Evolutionary conservation across 1,140 invertebrate species (phyloP), one percentile per base, ranked within the genome.

Genomic region (Yoshiicerus persimilis): DNA sequence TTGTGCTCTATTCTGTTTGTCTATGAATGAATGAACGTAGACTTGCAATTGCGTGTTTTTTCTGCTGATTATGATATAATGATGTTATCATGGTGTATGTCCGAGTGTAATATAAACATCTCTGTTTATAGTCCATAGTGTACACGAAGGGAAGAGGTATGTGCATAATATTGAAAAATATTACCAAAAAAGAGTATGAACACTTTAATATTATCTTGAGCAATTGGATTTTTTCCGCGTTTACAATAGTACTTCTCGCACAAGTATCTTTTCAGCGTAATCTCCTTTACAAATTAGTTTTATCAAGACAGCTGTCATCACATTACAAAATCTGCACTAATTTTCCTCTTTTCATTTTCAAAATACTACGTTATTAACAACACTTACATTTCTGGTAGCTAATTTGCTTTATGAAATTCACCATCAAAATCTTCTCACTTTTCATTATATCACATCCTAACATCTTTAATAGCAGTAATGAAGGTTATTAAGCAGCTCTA

Each of bases 311-410:
- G 66, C 66, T 70, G 66, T 70, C 66, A 80, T 80, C 75, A 80
- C 75, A 80, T 80, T 80, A 80, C 75, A 80, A 80, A 80, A 80
- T 80, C 30, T 38, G 75, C 36, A 80, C 75, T 23, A 80, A 80
- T 80, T 80, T 38, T 20, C 75, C 16, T 64, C 27, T 70, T 70
- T 70, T 70, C 64, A 30, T 30, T 70, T 25, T 70, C 10, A 70
- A 27, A 30, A n/a, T n/a, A n/a, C n/a, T 56, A n/a, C 41, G 47
- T 56, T 56, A 56, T 56, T 56, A 56, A 56, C 47, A n/a, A 56
- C 16, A n/a, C n/a, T 56, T n/a, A 56, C n/a, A n/a, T 56, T 16
- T 56, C 16, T 56, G 47, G 20, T 56, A 6, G 16, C 16, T 56
- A 56, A 56, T 56, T n/a, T 56, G 47, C 47, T 56, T 4, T 16